These are phyloP conservation scores for Strongylocentrotus purpuratus DNA, from an alignment of 35 echinoderm and acorn worm genomes.

Conservation along the genomic window DNA sequence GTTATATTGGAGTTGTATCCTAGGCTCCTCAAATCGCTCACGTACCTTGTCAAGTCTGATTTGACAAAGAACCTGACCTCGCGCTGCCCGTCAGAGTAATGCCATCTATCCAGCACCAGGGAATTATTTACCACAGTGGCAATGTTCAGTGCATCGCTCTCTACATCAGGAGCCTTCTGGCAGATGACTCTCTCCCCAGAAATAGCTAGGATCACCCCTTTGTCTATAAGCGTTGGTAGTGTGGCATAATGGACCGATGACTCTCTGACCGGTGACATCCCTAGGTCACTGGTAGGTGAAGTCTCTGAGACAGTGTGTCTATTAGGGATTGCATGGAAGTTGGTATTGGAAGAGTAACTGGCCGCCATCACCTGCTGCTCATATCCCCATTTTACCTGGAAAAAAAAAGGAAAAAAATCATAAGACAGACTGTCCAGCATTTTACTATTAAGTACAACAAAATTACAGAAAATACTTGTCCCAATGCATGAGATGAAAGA, in stretches of 20 bases:
- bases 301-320: conserved; percentile 53
- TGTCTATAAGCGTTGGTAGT: conserved; percentile 65
- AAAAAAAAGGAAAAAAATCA: neutral
- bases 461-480: no score
- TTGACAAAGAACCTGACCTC: conserved; percentile 84
- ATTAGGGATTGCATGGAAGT: conserved; percentile 73
- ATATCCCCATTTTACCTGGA: conserved; percentile 61
- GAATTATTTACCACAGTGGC: conserved; percentile 82
- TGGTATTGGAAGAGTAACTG: conserved; percentile 59
- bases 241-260: conserved; percentile 49
- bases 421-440: no score
- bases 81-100: conserved; percentile 61
- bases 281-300: neutral
- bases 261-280: neutral
- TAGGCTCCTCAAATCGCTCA: conserved; percentile 62
- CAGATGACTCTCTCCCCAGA: conserved; percentile 57
- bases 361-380: conserved; percentile 59
- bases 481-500: no score
- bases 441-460: no score
- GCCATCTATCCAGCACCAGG: conserved; percentile 66
- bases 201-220: conserved; percentile 53
- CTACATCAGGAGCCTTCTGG: conserved; percentile 44
- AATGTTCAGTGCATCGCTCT: conserved; percentile 50
- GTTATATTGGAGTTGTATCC: conserved; percentile 56
- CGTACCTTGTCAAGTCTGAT: conserved; percentile 48